These are phyloP conservation scores for Rhogogaster chlorosoma DNA, from an alignment of 2,888 invertebrate species.

Conservation along the genomic window DNA sequence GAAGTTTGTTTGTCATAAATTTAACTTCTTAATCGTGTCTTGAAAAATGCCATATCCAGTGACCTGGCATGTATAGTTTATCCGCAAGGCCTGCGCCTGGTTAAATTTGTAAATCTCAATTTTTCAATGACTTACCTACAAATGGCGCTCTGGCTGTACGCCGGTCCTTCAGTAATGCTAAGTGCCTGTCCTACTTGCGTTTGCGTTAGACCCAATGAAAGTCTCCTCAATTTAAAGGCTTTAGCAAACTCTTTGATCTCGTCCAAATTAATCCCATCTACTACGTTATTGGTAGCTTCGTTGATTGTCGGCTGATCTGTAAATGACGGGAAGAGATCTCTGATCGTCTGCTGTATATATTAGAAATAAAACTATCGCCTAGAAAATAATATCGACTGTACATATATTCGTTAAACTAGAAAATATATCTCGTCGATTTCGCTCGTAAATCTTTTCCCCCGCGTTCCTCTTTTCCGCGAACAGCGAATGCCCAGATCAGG, in stretches of 20 bases:
- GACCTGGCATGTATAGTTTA: slow-evolving; percentile 69
- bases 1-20: background rate
- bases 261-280: slow-evolving; percentile 97
- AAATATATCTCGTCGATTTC: slow-evolving; percentile 64
- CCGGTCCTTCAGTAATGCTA: slow-evolving; percentile 97
- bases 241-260: slow-evolving; percentile 99
- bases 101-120: background rate
- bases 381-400: slow-evolving; percentile 60
- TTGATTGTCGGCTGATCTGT: slow-evolving; percentile 95
- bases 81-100: background rate
- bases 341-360: background rate
- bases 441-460: slow-evolving; percentile 68
- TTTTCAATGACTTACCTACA: slow-evolving; percentile 88
- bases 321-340: slow-evolving; percentile 62
- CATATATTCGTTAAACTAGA: slow-evolving; percentile 65
- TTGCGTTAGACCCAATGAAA: slow-evolving; percentile 96
- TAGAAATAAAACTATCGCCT: slow-evolving; percentile 19
- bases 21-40: background rate
- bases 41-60: slow-evolving; percentile 70
- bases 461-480: slow-evolving; percentile 59
- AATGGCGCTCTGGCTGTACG: slow-evolving; percentile 99
- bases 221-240: slow-evolving; percentile 95
- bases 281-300: slow-evolving; percentile 95
- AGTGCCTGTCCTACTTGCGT: slow-evolving; percentile 99
- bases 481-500: slow-evolving; percentile 62